Percentiles rank a stretch among this genome's conserved stretches.
Conservation (phyloP, 2,888 invertebrate genomes). For the Meteorus cinctellus region DNA sequence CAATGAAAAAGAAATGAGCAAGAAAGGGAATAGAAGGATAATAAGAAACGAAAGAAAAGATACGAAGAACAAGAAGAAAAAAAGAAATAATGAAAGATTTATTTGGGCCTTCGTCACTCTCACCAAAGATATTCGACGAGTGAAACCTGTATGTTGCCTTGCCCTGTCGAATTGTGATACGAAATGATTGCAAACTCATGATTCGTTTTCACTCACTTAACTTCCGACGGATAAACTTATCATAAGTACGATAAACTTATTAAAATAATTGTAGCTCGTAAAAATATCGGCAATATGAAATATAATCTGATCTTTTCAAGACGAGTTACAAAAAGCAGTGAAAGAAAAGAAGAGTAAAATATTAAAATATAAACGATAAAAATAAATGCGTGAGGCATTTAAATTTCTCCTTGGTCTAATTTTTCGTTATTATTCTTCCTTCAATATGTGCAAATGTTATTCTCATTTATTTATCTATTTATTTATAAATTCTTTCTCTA, state of each 20-base stretch:
- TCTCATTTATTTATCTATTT: background rate
- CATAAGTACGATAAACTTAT: too few species aligned
- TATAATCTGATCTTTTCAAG: background rate
- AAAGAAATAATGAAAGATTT: slow-evolving; percentile 44
- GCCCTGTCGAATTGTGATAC: slow-evolving; percentile 47
- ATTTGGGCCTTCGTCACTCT: slow-evolving; percentile 59
- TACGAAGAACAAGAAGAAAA: slow-evolving; percentile 33
- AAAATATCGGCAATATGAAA: background rate
- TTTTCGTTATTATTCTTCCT: background rate
- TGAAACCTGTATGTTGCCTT: slow-evolving; percentile 59
- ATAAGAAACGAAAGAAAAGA: slow-evolving; percentile 22
- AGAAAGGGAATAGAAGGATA: slow-evolving; percentile 11
- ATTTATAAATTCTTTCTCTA: background rate
- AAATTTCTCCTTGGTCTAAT: background rate
- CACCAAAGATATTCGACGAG: slow-evolving; percentile 69
- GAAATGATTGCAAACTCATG: slow-evolving; percentile 43
- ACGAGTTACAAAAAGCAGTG: background rate
- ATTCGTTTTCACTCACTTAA: slow-evolving; percentile 42
- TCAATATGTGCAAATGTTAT: background rate
- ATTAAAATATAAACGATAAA: background rate
- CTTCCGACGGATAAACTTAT: slow-evolving; percentile 31
- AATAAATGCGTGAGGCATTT: background rate
- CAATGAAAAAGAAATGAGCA: slow-evolving; percentile 14
- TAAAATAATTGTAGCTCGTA: background rate
- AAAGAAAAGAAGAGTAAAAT: background rate